Conservation (phyloP, 2,888 invertebrate genomes). For the Eurois occulta region DNA sequence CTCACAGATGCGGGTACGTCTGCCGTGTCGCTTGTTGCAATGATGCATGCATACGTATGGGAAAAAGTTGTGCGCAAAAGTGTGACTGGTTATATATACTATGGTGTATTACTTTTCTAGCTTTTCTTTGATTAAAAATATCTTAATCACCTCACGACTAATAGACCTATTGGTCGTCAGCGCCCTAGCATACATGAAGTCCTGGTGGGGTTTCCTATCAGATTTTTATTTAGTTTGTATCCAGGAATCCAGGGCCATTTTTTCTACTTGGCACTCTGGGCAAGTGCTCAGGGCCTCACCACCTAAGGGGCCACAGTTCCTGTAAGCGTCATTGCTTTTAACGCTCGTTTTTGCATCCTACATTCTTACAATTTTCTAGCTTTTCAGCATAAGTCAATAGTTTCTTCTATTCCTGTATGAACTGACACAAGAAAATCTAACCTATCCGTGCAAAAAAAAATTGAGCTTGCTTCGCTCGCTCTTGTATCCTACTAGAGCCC, state of each 20-base stretch:
- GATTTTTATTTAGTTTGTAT: neutral
- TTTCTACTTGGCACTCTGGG: too few relatives aligned
- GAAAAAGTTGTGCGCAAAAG: neutral
- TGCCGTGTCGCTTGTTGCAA: constrained; percentile 18
- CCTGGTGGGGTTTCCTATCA: neutral
- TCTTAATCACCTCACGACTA: neutral
- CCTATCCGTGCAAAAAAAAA: neutral
- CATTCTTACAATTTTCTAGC: neutral
- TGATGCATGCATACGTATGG: constrained; percentile 29
- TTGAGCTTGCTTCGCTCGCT: neutral
- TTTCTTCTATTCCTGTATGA: neutral
- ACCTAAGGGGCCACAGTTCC: too few relatives aligned
- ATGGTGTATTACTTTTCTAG: neutral
- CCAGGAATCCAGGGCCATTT: too few relatives aligned
- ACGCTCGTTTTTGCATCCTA: neutral
- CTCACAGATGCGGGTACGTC: constrained; percentile 23
- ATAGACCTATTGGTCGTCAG: neutral
- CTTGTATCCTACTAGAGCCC: neutral
- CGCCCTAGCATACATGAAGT: neutral
- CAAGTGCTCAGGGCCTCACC: too few relatives aligned
- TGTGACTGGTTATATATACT: neutral
- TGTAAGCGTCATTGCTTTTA: too few relatives aligned
- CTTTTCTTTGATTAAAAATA: neutral
- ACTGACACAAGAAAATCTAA: neutral
- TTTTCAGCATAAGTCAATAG: neutral